phyloP scores from a whole-genome alignment of 2,888 invertebrate genomes.

The Drosophila macrospina region DNA sequence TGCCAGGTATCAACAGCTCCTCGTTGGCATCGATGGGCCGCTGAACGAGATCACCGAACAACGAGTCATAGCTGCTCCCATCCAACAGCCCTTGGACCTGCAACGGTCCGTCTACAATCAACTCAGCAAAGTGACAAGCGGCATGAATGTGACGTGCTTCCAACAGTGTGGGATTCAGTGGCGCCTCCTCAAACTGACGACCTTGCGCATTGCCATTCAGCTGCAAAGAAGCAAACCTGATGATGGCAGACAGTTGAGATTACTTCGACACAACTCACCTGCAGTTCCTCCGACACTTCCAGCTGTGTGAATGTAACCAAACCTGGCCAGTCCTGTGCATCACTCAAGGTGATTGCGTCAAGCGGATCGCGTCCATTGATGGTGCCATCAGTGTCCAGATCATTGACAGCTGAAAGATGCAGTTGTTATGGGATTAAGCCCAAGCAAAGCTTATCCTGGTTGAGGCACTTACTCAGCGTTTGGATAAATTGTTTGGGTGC shows the following conservation, averaged over 20 bases:
- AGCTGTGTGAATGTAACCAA: conserved; percentile 86
- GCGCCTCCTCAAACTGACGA: conserved; percentile 83
- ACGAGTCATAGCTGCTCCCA: conserved; percentile 80
- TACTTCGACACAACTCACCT: conserved; percentile 79
- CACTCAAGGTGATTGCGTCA: conserved; percentile 86
- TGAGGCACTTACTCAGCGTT: conserved; percentile 76
- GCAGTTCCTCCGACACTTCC: conserved; percentile 86
- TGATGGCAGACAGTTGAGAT: not conserved
- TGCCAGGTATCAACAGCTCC: conserved; percentile 84
- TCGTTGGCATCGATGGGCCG: conserved; percentile 83
- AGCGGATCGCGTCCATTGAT: conserved; percentile 86
- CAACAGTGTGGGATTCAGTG: conserved; percentile 86
- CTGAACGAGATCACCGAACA: conserved; percentile 86
- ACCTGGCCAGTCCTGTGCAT: conserved; percentile 84
- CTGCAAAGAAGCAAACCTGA: conserved; percentile 71
- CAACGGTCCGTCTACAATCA: conserved; percentile 86
- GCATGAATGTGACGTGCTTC: conserved; percentile 84
- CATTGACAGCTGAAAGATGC: conserved; percentile 65
- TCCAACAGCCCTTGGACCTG: conserved; percentile 85
- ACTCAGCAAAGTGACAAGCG: conserved; percentile 85
- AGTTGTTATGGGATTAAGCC: not conserved
- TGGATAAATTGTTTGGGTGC: conserved; percentile 86
- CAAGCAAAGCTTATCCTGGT: too few relatives aligned
- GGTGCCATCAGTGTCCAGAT: conserved; percentile 83
- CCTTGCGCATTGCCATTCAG: conserved; percentile 86